Evolutionary conservation across 2,797 vertebrate species (phyloP).

Genomic region (Falco peregrinus): DNA sequence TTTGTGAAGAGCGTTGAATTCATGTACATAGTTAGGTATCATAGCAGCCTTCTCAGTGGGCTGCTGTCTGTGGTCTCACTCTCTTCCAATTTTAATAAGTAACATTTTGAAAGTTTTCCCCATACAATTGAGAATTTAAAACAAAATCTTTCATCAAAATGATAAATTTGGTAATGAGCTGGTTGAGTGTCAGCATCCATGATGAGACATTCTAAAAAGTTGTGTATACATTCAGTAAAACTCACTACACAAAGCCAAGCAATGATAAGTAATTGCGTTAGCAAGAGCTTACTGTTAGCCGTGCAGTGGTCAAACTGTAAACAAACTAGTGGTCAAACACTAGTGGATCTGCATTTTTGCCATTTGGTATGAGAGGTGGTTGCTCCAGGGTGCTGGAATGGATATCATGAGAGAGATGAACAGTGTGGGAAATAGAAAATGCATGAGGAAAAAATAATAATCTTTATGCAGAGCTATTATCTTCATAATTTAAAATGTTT

Average conservation of each 20-base stretch:
- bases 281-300: neutral
- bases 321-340: neutral
- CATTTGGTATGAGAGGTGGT: neutral
- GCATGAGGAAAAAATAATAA: neutral
- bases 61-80: neutral
- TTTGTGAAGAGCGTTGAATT: neutral
- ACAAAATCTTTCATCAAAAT: neutral
- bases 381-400: neutral
- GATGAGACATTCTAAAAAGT: neutral
- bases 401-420: neutral
- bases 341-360: neutral
- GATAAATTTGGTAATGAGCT: neutral
- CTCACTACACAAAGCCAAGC: neutral
- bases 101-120: neutral
- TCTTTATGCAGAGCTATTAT: neutral
- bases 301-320: neutral
- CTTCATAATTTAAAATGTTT: neutral
- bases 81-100: neutral
- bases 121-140: neutral
- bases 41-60: neutral
- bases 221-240: no score
- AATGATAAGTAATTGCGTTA: neutral
- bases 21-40: accelerated
- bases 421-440: neutral
- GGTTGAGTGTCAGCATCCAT: neutral